Percentiles rank a stretch among this genome's conserved stretches.
Conservation (phyloP, 2,888 invertebrate genomes). For the Anaspis maculata region DNA sequence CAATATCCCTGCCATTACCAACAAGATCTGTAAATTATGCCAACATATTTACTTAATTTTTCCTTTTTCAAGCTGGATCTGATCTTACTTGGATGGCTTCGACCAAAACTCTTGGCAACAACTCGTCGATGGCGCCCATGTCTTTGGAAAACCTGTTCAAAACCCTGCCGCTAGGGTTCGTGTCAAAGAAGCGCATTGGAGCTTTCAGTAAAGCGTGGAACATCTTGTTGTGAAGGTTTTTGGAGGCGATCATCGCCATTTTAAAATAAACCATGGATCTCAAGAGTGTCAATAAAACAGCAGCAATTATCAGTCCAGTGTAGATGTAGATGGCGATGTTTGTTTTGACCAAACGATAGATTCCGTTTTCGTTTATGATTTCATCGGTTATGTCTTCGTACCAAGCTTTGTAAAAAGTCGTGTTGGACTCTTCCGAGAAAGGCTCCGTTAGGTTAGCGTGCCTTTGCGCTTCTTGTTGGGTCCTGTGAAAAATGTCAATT, state of each 20-base stretch:
- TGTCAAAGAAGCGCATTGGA: constrained; percentile 69
- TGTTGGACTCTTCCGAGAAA: background rate
- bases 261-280: constrained; percentile 64
- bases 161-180: constrained; percentile 72
- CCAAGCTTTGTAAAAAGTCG: constrained; percentile 4
- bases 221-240: constrained; percentile 67
- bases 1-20: constrained; percentile 61
- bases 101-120: constrained; percentile 55
- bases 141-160: constrained; percentile 78
- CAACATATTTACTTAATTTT: background rate
- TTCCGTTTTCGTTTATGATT: constrained; percentile 4
- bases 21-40: constrained; percentile 42
- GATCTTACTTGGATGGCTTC: constrained; percentile 56
- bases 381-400: constrained; percentile 15
- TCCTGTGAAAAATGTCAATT: constrained; percentile 29
- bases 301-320: constrained; percentile 47
- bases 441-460: constrained; percentile 7
- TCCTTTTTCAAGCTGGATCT: constrained; percentile 40
- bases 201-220: constrained; percentile 58
- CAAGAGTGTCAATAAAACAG: constrained; percentile 50
- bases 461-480: constrained; percentile 26
- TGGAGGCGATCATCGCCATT: constrained; percentile 68
- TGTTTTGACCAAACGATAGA: constrained; percentile 18
- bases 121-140: constrained; percentile 69
- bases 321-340: constrained; percentile 42